These are phyloP conservation scores for Grammomys surdaster DNA, from an alignment of 2,113 vertebrate genomes.

Conservation along the genomic window DNA sequence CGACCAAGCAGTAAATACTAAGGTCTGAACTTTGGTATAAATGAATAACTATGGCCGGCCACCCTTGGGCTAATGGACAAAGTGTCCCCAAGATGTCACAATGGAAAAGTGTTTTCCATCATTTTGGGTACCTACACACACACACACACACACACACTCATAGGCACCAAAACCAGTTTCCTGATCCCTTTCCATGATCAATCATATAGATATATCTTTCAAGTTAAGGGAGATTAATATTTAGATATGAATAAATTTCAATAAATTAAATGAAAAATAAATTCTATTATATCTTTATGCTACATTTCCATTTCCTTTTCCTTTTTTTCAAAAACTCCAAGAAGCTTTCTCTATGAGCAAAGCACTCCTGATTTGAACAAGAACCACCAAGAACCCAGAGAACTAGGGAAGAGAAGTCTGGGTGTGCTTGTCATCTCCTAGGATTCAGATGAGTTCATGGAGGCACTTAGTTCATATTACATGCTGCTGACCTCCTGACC, in stretches of 20 bases:
- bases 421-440: background rate
- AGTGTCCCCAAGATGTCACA: background rate
- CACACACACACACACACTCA: too few species aligned
- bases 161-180: background rate
- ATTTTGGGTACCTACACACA: background rate
- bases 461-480: background rate
- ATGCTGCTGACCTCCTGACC: background rate
- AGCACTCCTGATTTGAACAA: background rate
- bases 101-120: background rate
- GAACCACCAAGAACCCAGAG: background rate
- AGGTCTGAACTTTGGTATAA: background rate
- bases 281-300: slow-evolving; percentile 10
- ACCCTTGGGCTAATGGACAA: background rate
- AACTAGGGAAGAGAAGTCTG: background rate
- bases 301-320: background rate
- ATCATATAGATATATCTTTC: background rate
- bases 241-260: background rate
- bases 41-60: background rate
- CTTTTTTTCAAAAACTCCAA: background rate
- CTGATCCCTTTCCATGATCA: background rate
- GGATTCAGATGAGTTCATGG: background rate
- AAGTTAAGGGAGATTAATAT: background rate
- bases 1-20: background rate
- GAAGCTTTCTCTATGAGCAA: background rate
- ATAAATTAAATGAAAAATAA: background rate